Conservation (phyloP, 2,797 vertebrate species). For the Lacerta agilis region DNA sequence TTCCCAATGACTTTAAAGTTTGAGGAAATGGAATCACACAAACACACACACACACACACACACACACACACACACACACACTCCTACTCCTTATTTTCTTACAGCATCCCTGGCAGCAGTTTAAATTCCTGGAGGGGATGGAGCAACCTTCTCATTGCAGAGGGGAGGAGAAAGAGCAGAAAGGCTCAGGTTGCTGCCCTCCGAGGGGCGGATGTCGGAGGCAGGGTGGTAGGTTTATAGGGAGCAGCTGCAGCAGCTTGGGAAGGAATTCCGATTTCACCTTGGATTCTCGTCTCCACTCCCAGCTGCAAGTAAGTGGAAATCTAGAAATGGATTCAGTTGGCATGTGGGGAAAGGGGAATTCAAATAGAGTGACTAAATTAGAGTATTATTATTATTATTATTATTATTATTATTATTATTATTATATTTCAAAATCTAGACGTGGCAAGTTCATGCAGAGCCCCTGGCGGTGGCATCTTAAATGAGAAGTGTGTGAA, state of each 20-base stretch:
- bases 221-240: conserved; percentile 14
- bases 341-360: background rate
- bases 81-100: background rate
- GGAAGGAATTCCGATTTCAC: background rate
- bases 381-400: too few relatives aligned
- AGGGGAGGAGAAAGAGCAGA: background rate
- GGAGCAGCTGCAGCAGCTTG: background rate
- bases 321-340: too few relatives aligned
- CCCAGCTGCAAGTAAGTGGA: conserved; percentile 11
- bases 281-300: background rate
- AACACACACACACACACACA: background rate
- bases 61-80: background rate
- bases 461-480: background rate
- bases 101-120: background rate
- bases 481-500: background rate
- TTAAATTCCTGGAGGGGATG: background rate
- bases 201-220: background rate
- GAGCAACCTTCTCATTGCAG: background rate
- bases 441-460: background rate
- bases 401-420: background rate
- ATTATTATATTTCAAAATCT: background rate
- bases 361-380: background rate
- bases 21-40: background rate
- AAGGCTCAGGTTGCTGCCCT: background rate
- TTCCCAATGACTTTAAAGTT: too few relatives aligned